Percentiles rank a stretch among this genome's conserved stretches.
Conservation (phyloP, 2,797 vertebrate species). For the Pantherophis vulpinus region DNA sequence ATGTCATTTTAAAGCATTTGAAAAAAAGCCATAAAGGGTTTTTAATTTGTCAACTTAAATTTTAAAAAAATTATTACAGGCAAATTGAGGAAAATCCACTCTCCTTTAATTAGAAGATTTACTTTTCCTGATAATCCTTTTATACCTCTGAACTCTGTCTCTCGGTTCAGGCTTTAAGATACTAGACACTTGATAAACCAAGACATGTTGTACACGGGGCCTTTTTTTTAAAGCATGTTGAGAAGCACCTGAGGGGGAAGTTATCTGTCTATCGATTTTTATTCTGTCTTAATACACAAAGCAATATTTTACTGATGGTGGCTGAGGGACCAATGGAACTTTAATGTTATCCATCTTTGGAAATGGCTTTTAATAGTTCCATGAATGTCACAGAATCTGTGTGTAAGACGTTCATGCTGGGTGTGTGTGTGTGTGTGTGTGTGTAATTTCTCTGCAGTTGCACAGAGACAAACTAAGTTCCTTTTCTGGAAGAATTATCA, state of each 20-base stretch:
- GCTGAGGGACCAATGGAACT: background rate
- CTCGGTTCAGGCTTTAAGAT: background rate
- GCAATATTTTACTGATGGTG: background rate
- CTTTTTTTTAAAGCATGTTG: background rate
- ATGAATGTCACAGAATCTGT: background rate
- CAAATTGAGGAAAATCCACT: background rate
- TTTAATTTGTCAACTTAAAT: background rate
- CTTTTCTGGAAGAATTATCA: background rate
- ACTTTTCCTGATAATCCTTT: background rate
- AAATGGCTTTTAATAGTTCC: background rate
- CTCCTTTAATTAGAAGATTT: background rate
- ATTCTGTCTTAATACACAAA: background rate
- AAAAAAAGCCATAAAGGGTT: background rate
- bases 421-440: too few species aligned
- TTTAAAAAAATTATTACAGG: background rate
- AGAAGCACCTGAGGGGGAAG: background rate
- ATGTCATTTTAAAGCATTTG: background rate
- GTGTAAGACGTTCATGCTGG: background rate
- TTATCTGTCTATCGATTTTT: background rate
- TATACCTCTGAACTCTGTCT: background rate
- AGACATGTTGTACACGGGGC: background rate
- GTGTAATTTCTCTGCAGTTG: background rate
- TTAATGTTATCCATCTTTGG: background rate
- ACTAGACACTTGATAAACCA: background rate
- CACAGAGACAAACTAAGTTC: background rate